A percentile compares a stretch with the other conserved stretches of the same genome.
Conservation (phyloP, 2,797 vertebrate genomes). For the Gastrophryne carolinensis region DNA sequence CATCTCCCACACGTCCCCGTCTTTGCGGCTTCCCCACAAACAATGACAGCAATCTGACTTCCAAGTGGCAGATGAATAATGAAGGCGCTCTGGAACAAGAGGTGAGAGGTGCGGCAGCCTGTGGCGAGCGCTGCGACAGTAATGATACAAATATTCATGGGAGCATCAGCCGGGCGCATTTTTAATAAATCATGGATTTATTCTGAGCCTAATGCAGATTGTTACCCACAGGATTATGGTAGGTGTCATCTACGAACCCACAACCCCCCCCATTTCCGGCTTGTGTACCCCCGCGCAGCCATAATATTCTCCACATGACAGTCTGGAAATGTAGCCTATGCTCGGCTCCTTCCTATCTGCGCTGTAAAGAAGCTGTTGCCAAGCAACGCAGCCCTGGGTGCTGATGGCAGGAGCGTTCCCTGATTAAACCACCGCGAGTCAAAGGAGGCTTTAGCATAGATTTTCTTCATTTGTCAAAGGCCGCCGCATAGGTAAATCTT, state of each 20-base stretch:
- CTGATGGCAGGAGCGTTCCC: constrained; percentile 26
- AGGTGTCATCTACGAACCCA: constrained; percentile 49
- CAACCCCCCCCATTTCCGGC: too few species aligned
- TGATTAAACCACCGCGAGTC: constrained; percentile 43
- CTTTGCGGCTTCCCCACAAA: background rate
- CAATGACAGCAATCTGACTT: background rate
- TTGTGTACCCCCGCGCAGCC: constrained; percentile 17
- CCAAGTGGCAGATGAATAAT: constrained; percentile 8
- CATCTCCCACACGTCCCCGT: background rate
- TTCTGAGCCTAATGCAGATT: constrained; percentile 36
- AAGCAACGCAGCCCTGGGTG: constrained; percentile 26
- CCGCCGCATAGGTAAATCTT: constrained; percentile 38
- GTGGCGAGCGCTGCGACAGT: constrained; percentile 16
- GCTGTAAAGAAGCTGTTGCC: constrained; percentile 48
- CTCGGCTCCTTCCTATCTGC: constrained; percentile 32
- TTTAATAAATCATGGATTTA: constrained; percentile 44
- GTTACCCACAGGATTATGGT: constrained; percentile 42
- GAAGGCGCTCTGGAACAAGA: background rate
- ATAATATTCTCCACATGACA: constrained; percentile 51
- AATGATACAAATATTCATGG: constrained; percentile 45
- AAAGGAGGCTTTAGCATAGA: constrained; percentile 39
- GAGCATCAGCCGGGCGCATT: constrained; percentile 9
- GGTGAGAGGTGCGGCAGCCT: constrained; percentile 12
- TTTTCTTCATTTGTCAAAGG: constrained; percentile 47
- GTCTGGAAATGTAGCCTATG: constrained; percentile 43